Conservation (phyloP, 2,797 vertebrate genomes). For the Aldrovandia affinis region DNA sequence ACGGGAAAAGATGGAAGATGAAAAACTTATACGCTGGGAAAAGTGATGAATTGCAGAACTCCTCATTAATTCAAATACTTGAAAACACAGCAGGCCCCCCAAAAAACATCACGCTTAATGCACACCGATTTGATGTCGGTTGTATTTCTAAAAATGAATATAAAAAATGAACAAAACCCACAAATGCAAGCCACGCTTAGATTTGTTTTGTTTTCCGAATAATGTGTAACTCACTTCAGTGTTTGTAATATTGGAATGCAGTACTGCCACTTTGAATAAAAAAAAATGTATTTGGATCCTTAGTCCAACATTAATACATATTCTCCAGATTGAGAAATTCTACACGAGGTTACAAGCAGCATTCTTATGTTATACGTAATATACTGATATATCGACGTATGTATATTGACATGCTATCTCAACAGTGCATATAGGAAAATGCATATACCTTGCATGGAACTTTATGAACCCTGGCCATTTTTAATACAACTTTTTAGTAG, state of each 20-base stretch:
- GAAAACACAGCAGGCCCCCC: not conserved
- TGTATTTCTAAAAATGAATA: not conserved
- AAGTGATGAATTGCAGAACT: not conserved
- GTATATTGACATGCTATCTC: too few species aligned
- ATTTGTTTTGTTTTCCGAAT: not conserved
- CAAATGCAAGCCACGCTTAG: not conserved
- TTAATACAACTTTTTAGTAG: not conserved
- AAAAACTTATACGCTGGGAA: not conserved
- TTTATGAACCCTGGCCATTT: not conserved
- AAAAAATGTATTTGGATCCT: not conserved
- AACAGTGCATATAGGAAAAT: not conserved
- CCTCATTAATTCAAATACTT: not conserved
- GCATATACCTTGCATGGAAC: not conserved
- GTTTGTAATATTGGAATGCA: not conserved
- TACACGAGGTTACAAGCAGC: not conserved
- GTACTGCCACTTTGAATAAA: too few species aligned
- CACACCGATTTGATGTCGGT: not conserved
- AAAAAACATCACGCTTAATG: not conserved
- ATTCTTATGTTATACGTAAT: not conserved
- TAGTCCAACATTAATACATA: not conserved
- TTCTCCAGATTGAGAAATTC: not conserved
- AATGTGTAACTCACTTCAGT: not conserved
- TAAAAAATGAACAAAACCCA: not conserved
- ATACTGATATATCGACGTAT: too few species aligned
- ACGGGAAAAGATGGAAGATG: not conserved